Percentiles rank a stretch among this genome's conserved stretches.
phyloP scores from a whole-genome alignment of 2,113 vertebrate species.

The Syngnathus floridae region DNA sequence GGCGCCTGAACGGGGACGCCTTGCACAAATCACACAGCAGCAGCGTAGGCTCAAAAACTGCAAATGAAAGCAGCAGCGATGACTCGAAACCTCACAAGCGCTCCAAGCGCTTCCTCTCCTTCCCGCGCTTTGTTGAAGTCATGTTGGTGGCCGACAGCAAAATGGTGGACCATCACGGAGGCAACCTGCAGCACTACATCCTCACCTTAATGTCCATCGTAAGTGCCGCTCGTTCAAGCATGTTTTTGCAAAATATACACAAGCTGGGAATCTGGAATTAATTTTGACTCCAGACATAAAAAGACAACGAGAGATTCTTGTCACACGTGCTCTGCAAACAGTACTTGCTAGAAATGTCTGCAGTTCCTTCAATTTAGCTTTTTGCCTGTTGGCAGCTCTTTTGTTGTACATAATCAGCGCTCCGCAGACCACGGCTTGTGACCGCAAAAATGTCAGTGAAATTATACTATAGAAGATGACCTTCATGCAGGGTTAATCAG shows the following conservation, averaged over 20 bases:
- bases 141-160: conserved; percentile 96
- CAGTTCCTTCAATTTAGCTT: no score
- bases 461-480: no score
- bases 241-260: not conserved
- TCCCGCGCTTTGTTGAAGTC: conserved; percentile 95
- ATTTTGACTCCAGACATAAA: no score
- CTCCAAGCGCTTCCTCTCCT: conserved; percentile 92
- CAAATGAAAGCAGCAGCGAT: conserved; percentile 65
- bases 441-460: no score
- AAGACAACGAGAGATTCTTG: no score
- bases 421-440: no score
- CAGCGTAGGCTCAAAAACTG: conserved; percentile 38
- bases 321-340: no score
- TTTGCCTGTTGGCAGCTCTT: no score
- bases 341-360: no score
- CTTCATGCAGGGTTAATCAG: no score
- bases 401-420: no score
- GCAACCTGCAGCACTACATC: conserved; percentile 94
- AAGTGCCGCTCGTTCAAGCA: conserved; percentile 68
- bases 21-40: conserved; percentile 51
- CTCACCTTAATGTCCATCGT: conserved; percentile 97
- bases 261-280: no score
- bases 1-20: conserved; percentile 57
- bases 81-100: conserved; percentile 78
- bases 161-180: conserved; percentile 92